phyloP scores from a whole-genome alignment of 2,797 vertebrate species.

The Chrysocyon brachyurus region DNA sequence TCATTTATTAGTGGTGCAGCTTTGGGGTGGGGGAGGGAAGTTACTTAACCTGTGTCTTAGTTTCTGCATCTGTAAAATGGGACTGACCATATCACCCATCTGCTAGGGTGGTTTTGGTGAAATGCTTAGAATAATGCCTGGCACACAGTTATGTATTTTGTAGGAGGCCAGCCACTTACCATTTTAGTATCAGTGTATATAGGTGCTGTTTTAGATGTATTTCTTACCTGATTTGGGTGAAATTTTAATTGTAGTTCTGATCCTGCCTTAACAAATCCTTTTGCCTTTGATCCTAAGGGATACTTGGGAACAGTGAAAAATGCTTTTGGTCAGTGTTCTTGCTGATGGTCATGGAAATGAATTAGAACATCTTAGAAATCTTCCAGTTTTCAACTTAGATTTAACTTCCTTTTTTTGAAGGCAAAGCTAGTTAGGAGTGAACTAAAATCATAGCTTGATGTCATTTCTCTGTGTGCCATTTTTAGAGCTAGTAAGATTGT shows the following conservation, averaged over 20 bases:
- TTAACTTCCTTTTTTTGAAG: not conserved
- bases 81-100: not conserved
- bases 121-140: not conserved
- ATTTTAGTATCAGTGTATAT: not conserved
- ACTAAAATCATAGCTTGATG: conserved; percentile 38
- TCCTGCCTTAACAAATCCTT: conserved; percentile 35
- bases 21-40: not conserved
- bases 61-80: conserved; percentile 10
- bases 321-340: conserved; percentile 16
- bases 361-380: not conserved
- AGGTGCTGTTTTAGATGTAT: not conserved
- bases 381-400: conserved; percentile 17
- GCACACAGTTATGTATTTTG: not conserved
- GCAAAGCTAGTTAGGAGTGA: conserved; percentile 13
- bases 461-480: conserved; percentile 33
- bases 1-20: not conserved
- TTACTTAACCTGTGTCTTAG: not conserved
- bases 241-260: conserved; percentile 60
- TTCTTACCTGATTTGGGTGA: not conserved
- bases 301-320: conserved; percentile 30
- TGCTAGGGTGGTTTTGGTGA: not conserved
- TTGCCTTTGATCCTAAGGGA: not conserved
- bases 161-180: not conserved
- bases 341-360: conserved; percentile 20
- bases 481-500: conserved; percentile 23